Evolutionary conservation across 37 sponge, comb jelly and placozoan species (phyloP), one percentile per base, ranked within the genome.

Genomic region (Ianthella basta): DNA sequence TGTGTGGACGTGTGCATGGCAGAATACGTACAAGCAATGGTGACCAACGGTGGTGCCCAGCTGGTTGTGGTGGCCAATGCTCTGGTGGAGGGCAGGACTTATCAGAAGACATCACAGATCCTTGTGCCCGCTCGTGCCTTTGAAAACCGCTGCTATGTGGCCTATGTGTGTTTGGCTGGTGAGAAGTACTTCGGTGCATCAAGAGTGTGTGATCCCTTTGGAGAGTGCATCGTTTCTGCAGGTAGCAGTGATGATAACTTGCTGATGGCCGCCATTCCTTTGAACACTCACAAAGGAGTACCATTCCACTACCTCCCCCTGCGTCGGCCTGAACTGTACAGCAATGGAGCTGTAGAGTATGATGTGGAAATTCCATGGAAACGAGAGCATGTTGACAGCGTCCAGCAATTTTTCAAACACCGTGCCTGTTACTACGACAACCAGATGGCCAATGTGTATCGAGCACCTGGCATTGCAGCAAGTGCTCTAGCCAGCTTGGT

Each of bases 1-100:
- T 82, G 75, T 70, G 88, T 57, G 1, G 80, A 81, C 38, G 83
- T 87, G 32, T 87, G 88, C 54, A 69, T 87, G 88, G n/a, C 73
- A 0, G 83, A 73, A 14, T 87, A 32, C 59, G 69, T 80, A 0
- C 36, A 25, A 32, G 70, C 87, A 1, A 80, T 86, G 87, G 81
- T 79, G 1, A 29, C 37, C 34, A 50, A 67, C 18, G 87, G 80
- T 23, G 69, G 81, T 65, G 80, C 87, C 15, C 81, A 80, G 32
- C 20, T 86, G 10, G 24, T 79, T 35, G 81, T 80, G n/a, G 29
- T 44, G 4, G 81, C 40, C 33, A 64, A 35, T 55, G 85, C 77
- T 20, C 27, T 85, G 41, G 85, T 59, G 77, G 63, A 75, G 19
- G 56, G 55, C 57, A 60, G 19, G 20, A 63, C 16, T 13, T 68